phyloP scores from a whole-genome alignment of 53 echinoderm and acorn worm species.

The Holothuria scabra region DNA sequence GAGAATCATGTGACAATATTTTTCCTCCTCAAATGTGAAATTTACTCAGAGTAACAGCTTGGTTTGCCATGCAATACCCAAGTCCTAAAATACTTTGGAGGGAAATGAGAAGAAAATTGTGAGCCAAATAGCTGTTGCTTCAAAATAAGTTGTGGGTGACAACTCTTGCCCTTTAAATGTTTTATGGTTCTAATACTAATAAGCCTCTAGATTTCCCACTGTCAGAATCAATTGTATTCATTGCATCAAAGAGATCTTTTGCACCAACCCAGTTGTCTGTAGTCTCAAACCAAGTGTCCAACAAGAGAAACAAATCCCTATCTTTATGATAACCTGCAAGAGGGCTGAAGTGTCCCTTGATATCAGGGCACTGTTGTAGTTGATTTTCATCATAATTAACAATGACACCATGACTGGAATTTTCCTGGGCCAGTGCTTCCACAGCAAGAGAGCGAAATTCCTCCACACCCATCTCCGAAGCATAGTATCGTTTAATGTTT shows the following conservation, averaged over 20 bases:
- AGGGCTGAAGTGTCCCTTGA: constrained; percentile 80
- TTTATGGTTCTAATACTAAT: constrained; percentile 41
- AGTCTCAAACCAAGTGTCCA: constrained; percentile 71
- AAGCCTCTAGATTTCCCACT: constrained; percentile 67
- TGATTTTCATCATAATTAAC: constrained; percentile 60
- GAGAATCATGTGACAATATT: too few relatives aligned
- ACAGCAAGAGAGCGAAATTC: constrained; percentile 59
- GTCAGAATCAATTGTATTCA: constrained; percentile 72
- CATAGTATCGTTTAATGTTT: constrained; percentile 37
- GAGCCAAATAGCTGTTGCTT: too few relatives aligned
- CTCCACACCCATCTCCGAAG: constrained; percentile 50
- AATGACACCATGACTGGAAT: constrained; percentile 61
- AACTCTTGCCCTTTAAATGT: not conserved
- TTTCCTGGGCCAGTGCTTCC: constrained; percentile 39
- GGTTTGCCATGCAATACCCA: too few relatives aligned
- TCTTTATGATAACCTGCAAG: constrained; percentile 63
- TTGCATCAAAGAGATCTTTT: constrained; percentile 54
- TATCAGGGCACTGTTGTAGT: constrained; percentile 51
- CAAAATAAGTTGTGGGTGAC: too few relatives aligned
- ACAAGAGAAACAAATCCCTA: constrained; percentile 63
- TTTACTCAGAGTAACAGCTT: too few relatives aligned
- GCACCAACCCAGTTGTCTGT: constrained; percentile 67
- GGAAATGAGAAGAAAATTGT: too few relatives aligned
- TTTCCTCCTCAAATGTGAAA: too few relatives aligned
- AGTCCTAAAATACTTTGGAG: too few relatives aligned